Evolutionary conservation across 2,113 vertebrate species (phyloP).

Genomic region (Sinosuthora webbiana): DNA sequence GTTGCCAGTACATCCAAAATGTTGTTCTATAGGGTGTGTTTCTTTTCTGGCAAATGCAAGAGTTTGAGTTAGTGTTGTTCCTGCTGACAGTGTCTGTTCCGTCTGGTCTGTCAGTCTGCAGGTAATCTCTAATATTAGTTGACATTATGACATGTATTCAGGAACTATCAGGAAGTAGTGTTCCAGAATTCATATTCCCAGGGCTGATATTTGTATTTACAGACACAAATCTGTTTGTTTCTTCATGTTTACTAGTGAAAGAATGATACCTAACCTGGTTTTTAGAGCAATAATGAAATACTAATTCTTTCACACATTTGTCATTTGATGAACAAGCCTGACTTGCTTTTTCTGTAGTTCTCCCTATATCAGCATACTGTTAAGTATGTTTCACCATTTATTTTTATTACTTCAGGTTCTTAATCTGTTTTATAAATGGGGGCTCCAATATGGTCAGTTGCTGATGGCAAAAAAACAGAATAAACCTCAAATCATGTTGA

Average conservation of each 20-base stretch:
- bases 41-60: background rate
- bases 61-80: background rate
- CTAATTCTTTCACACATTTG: background rate
- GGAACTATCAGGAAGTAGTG: background rate
- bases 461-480: background rate
- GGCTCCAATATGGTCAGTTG: background rate
- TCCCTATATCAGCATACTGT: background rate
- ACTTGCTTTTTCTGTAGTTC: background rate
- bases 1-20: background rate
- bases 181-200: background rate
- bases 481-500: background rate
- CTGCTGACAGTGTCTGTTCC: background rate
- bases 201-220: background rate
- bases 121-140: background rate
- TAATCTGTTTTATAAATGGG: background rate
- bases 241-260: background rate
- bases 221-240: background rate
- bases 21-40: background rate
- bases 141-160: background rate
- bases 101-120: background rate
- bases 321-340: background rate
- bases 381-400: background rate
- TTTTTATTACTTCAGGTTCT: background rate
- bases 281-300: background rate
- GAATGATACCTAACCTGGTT: background rate